phyloP scores from a whole-genome alignment of 2,113 vertebrate species.

The Mirounga angustirostris region DNA sequence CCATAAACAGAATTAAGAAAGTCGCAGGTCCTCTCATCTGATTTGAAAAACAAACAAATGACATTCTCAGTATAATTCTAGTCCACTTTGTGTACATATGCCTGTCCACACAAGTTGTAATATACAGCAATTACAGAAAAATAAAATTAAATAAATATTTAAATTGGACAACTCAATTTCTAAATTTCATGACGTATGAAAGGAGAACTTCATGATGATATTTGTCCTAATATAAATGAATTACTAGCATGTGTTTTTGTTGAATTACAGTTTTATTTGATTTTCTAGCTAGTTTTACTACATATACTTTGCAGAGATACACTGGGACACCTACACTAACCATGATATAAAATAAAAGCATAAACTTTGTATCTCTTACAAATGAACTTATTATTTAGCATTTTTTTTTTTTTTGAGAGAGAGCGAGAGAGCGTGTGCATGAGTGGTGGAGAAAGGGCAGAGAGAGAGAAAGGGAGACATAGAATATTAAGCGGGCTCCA shows the following conservation, averaged over 20 bases:
- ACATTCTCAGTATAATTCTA: neutral
- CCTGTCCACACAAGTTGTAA: neutral
- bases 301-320: neutral
- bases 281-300: neutral
- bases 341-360: neutral
- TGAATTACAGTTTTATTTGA: neutral
- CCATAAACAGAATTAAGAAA: neutral
- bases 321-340: neutral
- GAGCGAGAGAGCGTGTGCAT: neutral
- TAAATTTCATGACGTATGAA: neutral
- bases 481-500: neutral
- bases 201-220: neutral
- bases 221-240: neutral
- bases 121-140: neutral
- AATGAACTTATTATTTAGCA: neutral
- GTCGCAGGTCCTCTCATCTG: neutral
- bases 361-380: neutral
- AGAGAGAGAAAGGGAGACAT: neutral
- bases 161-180: neutral
- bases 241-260: neutral
- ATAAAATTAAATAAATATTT: neutral
- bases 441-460: neutral
- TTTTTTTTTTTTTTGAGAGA: neutral
- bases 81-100: neutral
- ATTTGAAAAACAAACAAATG: neutral